These are phyloP conservation scores for Zaprionus davidi DNA, from an alignment of 1,140 invertebrate species.

Conservation along the genomic window DNA sequence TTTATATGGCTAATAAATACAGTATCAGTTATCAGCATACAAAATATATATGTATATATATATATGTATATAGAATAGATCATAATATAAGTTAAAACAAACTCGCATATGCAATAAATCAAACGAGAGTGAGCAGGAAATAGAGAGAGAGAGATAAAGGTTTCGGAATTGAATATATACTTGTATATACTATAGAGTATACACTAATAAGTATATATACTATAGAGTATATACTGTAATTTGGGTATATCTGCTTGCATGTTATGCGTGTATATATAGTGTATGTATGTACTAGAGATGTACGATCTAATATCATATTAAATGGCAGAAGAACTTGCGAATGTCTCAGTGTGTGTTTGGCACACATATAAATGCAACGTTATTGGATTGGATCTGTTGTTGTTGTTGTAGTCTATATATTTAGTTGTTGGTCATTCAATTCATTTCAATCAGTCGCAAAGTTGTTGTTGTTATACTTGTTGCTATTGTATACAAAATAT, in stretches of 20 bases:
- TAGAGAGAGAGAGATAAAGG: not conserved
- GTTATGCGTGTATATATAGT: slow-evolving; percentile 23
- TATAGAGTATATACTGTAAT: not conserved
- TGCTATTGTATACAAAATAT: slow-evolving; percentile 71
- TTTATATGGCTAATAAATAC: slow-evolving; percentile 41
- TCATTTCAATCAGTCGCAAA: slow-evolving; percentile 41
- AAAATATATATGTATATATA: slow-evolving; percentile 14
- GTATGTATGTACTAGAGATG: slow-evolving; percentile 31
- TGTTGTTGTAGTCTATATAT: slow-evolving; percentile 13
- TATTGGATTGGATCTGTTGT: slow-evolving; percentile 18
- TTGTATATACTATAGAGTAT: slow-evolving; percentile 1
- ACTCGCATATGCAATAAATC: slow-evolving; percentile 4
- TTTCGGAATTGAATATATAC: not conserved
- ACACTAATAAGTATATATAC: slow-evolving; percentile 14
- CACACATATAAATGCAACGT: slow-evolving; percentile 31
- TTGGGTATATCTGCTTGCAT: slow-evolving; percentile 7
- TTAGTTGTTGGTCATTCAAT: slow-evolving; percentile 34
- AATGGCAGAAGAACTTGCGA: slow-evolving; percentile 14
- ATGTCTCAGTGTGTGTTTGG: slow-evolving; percentile 29
- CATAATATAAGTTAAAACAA: slow-evolving; percentile 19
- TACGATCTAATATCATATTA: slow-evolving; percentile 19
- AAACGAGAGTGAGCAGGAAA: not conserved
- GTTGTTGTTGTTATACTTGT: slow-evolving; percentile 37
- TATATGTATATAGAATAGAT: slow-evolving; percentile 17
- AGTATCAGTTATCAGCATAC: slow-evolving; percentile 22